Conservation (phyloP, 2,113 vertebrate genomes). For the Seriola dumerili region DNA sequence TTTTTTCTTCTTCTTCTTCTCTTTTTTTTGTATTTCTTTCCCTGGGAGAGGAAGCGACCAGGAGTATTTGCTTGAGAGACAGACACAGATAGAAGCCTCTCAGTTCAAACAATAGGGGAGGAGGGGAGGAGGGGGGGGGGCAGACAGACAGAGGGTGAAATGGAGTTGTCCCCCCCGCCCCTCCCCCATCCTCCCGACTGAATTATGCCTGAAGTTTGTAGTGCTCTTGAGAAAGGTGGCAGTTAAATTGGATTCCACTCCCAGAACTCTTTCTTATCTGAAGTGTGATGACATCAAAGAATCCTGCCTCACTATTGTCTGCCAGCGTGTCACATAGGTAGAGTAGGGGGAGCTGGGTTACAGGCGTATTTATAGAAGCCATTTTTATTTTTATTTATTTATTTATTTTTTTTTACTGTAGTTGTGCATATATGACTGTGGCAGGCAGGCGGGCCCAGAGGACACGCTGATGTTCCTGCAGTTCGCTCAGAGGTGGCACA, state of each 20-base stretch:
- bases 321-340: slow-evolving; percentile 8
- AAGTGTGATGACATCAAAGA: slow-evolving; percentile 65
- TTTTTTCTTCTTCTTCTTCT: background rate
- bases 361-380: slow-evolving; percentile 38
- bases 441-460: slow-evolving; percentile 36
- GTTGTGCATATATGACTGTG: slow-evolving; percentile 14
- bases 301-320: slow-evolving; percentile 21
- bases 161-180: slow-evolving; percentile 37
- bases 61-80: slow-evolving; percentile 67
- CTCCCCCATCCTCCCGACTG: slow-evolving; percentile 38
- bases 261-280: slow-evolving; percentile 61
- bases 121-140: background rate
- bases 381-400: background rate
- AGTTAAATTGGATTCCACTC: slow-evolving; percentile 71
- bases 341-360: slow-evolving; percentile 27
- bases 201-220: slow-evolving; percentile 65
- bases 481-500: slow-evolving; percentile 9
- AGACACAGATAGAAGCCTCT: slow-evolving; percentile 59
- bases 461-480: slow-evolving; percentile 28
- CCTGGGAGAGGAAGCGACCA: slow-evolving; percentile 48
- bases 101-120: slow-evolving; percentile 67
- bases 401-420: background rate
- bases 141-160: slow-evolving; percentile 57
- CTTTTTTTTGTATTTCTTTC: background rate
- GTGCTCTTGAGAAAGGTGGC: slow-evolving; percentile 62